Evolutionary conservation across 2,888 invertebrate genomes (phyloP), one percentile per base, ranked within the genome.

Genomic region (Drosophila buzzatii): DNA sequence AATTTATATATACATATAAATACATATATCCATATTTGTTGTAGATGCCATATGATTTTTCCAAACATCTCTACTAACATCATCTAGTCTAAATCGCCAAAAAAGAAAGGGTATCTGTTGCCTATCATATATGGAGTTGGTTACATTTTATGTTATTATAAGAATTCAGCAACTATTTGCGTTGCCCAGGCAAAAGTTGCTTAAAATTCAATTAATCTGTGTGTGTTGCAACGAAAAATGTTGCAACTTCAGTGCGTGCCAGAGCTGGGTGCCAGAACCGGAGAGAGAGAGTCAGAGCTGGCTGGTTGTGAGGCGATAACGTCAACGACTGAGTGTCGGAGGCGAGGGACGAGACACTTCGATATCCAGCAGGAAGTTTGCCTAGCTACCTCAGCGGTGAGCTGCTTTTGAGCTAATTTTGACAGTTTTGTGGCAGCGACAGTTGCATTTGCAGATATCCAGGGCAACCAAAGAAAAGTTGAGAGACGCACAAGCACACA

Each of bases 131-230:
- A 3, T 8, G 2, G 16, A 3, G 6, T 51, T 14, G n/a, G 20
- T 14, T 52, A 10, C n/a, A 27, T 41, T 39, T 37, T 10, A 41
- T 56, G 51, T 63, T 63, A 69, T 85, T 75, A 67, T 68, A 88
- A 76, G 89, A 82, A 85, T 80, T 80, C 77, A 41, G 47, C 57
- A 85, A 77, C 77, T 70, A 77, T 85, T 88, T 85, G 56, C 41
- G 67, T 55, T 69, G 72, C 44, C 56, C 63, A 66, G 67, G 70
- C 51, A 62, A 89, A 85, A 85, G 81, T 83, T 82, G 81, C 84
- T 80, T 77, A 73, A 90, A 85, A 90, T 85, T 90, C 82, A 85
- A 85, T 85, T 85, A 89, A 86, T 80, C 74, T 83, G 84, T 85
- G 55, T 85, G 80, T 85, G 80, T 69, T 74, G 87, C 84, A 81